Evolutionary conservation across 2,113 vertebrate species (phyloP), one percentile per base, ranked within the genome.

Genomic region (Gobio gobio): DNA sequence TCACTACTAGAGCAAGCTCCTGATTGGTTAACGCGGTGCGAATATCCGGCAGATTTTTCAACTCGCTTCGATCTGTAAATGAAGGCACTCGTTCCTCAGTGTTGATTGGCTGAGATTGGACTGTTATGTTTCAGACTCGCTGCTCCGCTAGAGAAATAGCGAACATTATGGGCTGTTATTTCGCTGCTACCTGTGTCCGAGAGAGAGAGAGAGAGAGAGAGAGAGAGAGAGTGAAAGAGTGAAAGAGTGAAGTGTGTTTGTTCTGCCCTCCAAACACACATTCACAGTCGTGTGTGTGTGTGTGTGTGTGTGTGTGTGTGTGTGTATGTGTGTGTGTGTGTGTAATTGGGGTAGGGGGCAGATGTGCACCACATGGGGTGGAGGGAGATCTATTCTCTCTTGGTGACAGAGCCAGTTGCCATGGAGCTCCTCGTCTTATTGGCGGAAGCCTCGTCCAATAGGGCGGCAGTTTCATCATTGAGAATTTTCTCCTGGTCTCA

Each of bases 321-420:
- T 85, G 36, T 89, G 73, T 93, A 29, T 29, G 2, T 2, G 66
- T 88, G 82, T 87, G 51, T 84, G 85, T 86, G 2, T 85, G 36
- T 89, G 73, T 93, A 89, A 92, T 91, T 92, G 90, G 91, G 90
- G 88, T 89, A 91, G 81, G 78, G 88, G 89, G 81, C 77, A 84
- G 77, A 80, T 70, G 80, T 77, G 79, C 89, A 90, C 88, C 82
- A 90, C 73, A 84, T 86, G 92, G 92, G 93, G 94, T 89, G 89
- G 90, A 93, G 91, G 92, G 90, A 91, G 89, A 90, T 93, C 91
- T 89, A 59, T 93, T 95, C 94, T 95, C 96, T 93, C 95, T 92
- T 97, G 93, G 96, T 93, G 91, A 97, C 94, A 96, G 92, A 95
- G 94, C 93, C 88, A 91, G 96, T 99, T 98, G 95, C 97, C 93